These are phyloP conservation scores for Drosophila grimshawi DNA, from an alignment of 1,140 invertebrate genomes.

Conservation along the genomic window DNA sequence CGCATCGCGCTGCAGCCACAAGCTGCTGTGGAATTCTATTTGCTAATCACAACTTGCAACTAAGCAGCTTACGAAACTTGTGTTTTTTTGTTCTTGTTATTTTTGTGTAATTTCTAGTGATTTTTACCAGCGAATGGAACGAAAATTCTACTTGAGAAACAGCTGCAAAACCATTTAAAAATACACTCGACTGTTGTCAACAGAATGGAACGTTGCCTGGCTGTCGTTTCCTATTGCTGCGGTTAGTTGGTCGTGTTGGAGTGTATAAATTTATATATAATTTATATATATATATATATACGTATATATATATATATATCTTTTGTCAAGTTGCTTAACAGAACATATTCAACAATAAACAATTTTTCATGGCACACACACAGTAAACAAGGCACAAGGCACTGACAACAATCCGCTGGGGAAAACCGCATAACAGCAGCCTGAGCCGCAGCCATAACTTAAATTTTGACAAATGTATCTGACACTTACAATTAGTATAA, in stretches of 20 bases:
- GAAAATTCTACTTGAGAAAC: constrained; percentile 31
- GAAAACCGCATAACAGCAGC: constrained; percentile 60
- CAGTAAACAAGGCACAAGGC: constrained; percentile 24
- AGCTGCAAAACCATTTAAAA: constrained; percentile 44
- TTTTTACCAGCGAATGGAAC: constrained; percentile 27
- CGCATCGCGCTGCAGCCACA: constrained; percentile 54
- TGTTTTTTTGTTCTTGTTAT: constrained; percentile 64
- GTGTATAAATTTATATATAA: constrained; percentile 21
- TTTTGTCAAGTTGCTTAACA: constrained; percentile 71
- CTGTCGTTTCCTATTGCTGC: constrained; percentile 11
- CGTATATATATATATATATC: constrained; percentile 12
- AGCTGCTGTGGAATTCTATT: constrained; percentile 54
- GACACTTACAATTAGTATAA: constrained; percentile 82
- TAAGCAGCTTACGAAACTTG: constrained; percentile 78
- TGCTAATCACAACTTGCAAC: constrained; percentile 79
- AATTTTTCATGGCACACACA: constrained; percentile 65
- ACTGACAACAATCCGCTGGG: constrained; percentile 44
- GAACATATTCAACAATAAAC: constrained; percentile 73
- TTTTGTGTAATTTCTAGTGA: constrained; percentile 28
- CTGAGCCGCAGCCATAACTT: constrained; percentile 73
- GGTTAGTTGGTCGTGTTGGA: constrained; percentile 17
- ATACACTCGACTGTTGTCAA: constrained; percentile 39
- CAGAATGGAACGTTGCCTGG: constrained; percentile 18
- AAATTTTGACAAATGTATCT: constrained; percentile 82
- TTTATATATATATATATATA: neutral